Percentiles rank a stretch among this genome's conserved stretches.
Evolutionary conservation across 2,113 vertebrate species (phyloP).

Genomic region (Myocastor coypus): DNA sequence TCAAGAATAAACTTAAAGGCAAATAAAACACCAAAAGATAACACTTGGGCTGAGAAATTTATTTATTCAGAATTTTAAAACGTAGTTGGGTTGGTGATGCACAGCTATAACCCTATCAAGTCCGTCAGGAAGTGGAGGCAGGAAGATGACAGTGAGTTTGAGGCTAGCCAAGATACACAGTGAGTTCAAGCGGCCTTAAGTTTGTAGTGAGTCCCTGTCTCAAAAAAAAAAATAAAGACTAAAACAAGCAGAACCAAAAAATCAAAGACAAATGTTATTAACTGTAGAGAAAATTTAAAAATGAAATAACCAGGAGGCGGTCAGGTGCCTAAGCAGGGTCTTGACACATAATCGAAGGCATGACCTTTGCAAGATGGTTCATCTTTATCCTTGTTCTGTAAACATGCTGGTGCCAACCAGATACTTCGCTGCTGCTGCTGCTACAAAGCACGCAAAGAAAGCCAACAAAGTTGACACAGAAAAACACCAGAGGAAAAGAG

Average conservation of each 20-base stretch:
- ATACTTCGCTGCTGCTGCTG: too few species aligned
- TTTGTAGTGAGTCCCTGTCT: neutral
- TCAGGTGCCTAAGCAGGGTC: too few species aligned
- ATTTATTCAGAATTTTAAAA: neutral
- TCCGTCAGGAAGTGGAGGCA: neutral
- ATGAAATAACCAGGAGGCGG: neutral
- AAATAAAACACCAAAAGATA: neutral
- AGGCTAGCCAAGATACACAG: neutral
- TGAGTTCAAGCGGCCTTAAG: too few species aligned
- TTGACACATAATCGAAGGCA: too few species aligned
- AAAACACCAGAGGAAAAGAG: too few species aligned
- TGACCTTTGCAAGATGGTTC: too few species aligned
- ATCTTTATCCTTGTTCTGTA: too few species aligned
- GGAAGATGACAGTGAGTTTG: neutral
- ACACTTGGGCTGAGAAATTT: neutral
- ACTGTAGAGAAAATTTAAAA: constrained; percentile 17
- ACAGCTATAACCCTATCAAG: neutral
- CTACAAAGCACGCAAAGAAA: too few species aligned
- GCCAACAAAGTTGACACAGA: too few species aligned
- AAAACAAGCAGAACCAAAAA: neutral
- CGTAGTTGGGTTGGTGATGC: neutral
- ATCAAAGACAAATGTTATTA: constrained; percentile 5
- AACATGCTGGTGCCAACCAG: too few species aligned
- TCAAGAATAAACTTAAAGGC: neutral
- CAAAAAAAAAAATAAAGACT: neutral